phyloP scores from a whole-genome alignment of 2,113 vertebrate species.

The Theropithecus gelada region DNA sequence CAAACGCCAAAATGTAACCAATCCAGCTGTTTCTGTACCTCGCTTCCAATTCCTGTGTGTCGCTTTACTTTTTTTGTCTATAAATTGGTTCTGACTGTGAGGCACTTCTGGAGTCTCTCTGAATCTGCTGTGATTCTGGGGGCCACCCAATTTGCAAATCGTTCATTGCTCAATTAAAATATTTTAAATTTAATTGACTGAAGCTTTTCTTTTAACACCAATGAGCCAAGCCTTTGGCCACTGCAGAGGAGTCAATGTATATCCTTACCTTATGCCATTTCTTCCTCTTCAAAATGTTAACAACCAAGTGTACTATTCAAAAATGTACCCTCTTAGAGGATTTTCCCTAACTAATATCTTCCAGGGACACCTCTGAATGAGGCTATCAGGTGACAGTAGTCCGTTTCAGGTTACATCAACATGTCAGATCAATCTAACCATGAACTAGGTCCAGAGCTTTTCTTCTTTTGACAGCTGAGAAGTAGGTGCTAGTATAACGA shows the following conservation, averaged over 20 bases:
- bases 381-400: neutral
- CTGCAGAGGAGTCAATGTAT: neutral
- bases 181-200: too few relatives aligned
- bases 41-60: too few relatives aligned
- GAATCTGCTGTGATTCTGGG: too few relatives aligned
- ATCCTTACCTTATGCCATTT: neutral
- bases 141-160: too few relatives aligned
- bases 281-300: neutral
- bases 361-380: neutral
- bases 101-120: too few relatives aligned
- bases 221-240: neutral
- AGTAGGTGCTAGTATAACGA: neutral
- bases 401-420: neutral
- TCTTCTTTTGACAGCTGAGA: neutral
- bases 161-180: too few relatives aligned
- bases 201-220: neutral
- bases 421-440: neutral
- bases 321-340: neutral
- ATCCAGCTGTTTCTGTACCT: too few relatives aligned
- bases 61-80: too few relatives aligned
- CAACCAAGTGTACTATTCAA: neutral
- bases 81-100: too few relatives aligned
- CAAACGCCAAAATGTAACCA: too few relatives aligned
- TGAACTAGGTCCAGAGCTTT: neutral
- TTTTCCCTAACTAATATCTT: neutral